Evolutionary conservation across 2,888 invertebrate genomes (phyloP).

Genomic region (Papilio gigon): DNA sequence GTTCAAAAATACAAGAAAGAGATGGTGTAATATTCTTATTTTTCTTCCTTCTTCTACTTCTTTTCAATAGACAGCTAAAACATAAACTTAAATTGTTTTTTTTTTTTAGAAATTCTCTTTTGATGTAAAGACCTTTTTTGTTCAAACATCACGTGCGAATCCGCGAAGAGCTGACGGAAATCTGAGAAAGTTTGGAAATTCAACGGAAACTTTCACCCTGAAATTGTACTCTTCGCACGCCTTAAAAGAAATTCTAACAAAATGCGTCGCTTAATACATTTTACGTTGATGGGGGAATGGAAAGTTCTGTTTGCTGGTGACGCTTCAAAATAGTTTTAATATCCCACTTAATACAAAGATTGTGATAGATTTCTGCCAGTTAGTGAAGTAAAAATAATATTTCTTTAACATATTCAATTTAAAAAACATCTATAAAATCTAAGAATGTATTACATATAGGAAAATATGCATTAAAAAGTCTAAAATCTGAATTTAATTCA

Average conservation of each 20-base stretch:
- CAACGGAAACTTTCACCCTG: conserved; percentile 46
- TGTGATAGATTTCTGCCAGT: neutral
- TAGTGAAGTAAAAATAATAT: neutral
- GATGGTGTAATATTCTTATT: no score
- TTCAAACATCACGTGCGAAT: conserved; percentile 50
- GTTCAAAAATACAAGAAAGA: no score
- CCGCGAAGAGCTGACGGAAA: conserved; percentile 44
- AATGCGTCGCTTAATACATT: conserved; percentile 54
- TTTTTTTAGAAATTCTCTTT: conserved; percentile 2
- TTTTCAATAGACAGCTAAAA: neutral
- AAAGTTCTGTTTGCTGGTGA: conserved; percentile 39
- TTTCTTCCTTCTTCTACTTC: no score
- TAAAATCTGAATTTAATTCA: conserved; percentile 38
- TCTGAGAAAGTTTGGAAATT: conserved; percentile 54
- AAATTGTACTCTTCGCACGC: conserved; percentile 48
- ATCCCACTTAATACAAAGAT: neutral
- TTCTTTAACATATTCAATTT: neutral
- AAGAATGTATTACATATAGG: neutral
- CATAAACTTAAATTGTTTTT: neutral
- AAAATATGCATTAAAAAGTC: neutral
- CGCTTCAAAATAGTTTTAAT: conserved; percentile 39
- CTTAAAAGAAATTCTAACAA: conserved; percentile 51
- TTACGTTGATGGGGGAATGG: conserved; percentile 46
- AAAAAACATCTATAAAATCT: neutral
- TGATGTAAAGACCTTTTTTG: conserved; percentile 35